A percentile compares a stretch with the other conserved stretches of the same genome.
Evolutionary conservation across 2,797 vertebrate species (phyloP).

Genomic region (Sternotherus odoratus): DNA sequence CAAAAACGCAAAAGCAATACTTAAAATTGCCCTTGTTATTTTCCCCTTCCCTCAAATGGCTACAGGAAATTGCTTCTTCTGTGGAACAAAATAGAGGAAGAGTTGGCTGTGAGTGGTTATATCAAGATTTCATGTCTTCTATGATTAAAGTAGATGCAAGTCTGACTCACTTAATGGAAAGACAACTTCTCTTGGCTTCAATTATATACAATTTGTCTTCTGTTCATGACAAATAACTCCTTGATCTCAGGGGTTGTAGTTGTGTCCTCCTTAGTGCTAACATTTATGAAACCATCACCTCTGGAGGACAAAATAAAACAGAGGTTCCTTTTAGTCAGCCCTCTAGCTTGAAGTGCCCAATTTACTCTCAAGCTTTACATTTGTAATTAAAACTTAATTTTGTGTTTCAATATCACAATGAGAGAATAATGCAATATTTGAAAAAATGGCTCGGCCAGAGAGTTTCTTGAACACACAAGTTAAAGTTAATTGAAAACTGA

Average conservation of each 20-base stretch:
- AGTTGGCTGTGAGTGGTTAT: not conserved
- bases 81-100: not conserved
- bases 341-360: not conserved
- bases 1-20: not conserved
- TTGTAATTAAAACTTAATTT: not conserved
- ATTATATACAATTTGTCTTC: not conserved
- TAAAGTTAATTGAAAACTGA: constrained; percentile 1
- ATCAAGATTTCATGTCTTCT: not conserved
- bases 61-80: not conserved
- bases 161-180: not conserved
- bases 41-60: not conserved
- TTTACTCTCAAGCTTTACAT: too few relatives aligned
- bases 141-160: not conserved
- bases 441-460: not conserved
- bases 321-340: not conserved
- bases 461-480: not conserved
- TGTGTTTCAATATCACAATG: not conserved
- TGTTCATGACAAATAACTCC: not conserved
- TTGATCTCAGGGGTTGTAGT: not conserved
- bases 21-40: not conserved
- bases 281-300: not conserved
- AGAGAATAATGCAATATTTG: not conserved
- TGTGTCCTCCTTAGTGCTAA: not conserved
- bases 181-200: not conserved
- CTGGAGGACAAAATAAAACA: not conserved